A percentile compares a stretch with the other conserved stretches of the same genome.
These are phyloP conservation scores for Solea senegalensis DNA, from an alignment of 2,113 vertebrate species.

Conservation along the genomic window DNA sequence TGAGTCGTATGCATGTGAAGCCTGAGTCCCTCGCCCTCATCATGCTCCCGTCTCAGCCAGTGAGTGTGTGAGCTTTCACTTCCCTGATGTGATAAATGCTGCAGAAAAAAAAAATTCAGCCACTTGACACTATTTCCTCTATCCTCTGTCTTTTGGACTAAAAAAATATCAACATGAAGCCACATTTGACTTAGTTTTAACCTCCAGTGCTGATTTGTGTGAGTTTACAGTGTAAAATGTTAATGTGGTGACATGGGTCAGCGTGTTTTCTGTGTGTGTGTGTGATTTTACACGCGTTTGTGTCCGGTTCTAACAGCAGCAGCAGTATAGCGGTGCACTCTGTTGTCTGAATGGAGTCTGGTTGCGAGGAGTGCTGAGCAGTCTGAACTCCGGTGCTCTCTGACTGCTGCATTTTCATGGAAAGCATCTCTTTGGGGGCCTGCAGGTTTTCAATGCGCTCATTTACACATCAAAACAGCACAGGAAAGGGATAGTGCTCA, in stretches of 20 bases:
- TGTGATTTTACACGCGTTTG: conserved; percentile 24
- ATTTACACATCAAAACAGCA: conserved; percentile 86
- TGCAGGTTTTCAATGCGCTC: conserved; percentile 84
- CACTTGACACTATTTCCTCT: conserved; percentile 30
- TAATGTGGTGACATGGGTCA: conserved; percentile 33
- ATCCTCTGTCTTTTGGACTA: neutral
- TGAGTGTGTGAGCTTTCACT: conserved; percentile 35
- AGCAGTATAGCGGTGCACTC: conserved; percentile 3
- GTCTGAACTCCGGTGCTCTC: conserved; percentile 73
- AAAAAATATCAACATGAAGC: conserved; percentile 12
- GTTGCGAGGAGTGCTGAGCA: conserved; percentile 61
- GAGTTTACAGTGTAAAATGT: conserved; percentile 27
- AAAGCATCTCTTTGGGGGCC: conserved; percentile 83
- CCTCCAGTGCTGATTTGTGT: neutral
- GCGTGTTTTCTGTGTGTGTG: conserved; percentile 1
- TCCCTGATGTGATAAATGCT: conserved; percentile 26
- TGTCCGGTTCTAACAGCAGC: conserved; percentile 22
- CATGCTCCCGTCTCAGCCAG: conserved; percentile 12
- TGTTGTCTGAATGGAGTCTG: conserved; percentile 60
- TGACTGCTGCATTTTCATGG: conserved; percentile 83
- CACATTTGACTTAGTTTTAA: conserved; percentile 13
- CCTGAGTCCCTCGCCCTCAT: conserved; percentile 24
- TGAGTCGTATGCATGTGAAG: neutral
- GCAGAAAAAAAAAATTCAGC: conserved; percentile 34
- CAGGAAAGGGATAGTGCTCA: conserved; percentile 83